Percentiles rank a stretch among this genome's conserved stretches.
Evolutionary conservation across 2,113 vertebrate genomes (phyloP).

Genomic region (Paralichthys olivaceus): DNA sequence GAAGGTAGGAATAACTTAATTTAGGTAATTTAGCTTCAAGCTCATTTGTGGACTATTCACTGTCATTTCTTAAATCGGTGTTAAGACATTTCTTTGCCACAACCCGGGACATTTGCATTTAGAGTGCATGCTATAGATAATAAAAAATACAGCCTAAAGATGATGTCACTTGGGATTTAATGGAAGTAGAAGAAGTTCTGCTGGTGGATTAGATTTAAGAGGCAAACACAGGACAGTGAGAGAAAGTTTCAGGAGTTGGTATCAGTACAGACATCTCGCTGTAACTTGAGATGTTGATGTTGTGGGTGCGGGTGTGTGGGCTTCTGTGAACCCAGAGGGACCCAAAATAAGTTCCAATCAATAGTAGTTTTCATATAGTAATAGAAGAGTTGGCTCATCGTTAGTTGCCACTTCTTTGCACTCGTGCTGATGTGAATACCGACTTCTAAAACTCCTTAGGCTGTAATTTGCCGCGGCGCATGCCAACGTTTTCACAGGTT

Average conservation of each 20-base stretch:
- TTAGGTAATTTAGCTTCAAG: slow-evolving; percentile 1
- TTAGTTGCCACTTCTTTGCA: slow-evolving; percentile 18
- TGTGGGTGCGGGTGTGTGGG: slow-evolving; percentile 19
- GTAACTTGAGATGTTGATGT: background rate
- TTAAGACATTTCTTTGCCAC: slow-evolving; percentile 2
- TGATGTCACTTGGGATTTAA: background rate
- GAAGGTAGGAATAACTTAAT: background rate
- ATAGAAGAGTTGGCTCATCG: slow-evolving; percentile 43
- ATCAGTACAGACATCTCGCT: background rate
- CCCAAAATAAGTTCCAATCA: slow-evolving; percentile 53
- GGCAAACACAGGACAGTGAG: too few species aligned
- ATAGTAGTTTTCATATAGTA: background rate
- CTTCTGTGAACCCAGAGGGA: background rate
- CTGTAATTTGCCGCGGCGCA: slow-evolving; percentile 26
- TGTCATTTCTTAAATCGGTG: background rate
- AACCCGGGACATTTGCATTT: slow-evolving; percentile 67
- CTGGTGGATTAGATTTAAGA: background rate
- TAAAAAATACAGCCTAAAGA: slow-evolving; percentile 12
- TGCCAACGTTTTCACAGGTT: slow-evolving; percentile 37
- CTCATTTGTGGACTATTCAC: background rate
- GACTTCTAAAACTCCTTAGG: slow-evolving; percentile 25
- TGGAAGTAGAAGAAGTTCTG: background rate
- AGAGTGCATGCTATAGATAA: slow-evolving; percentile 55
- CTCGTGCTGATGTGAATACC: slow-evolving; percentile 34
- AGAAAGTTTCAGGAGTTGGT: too few species aligned